Percentiles rank a stretch among this genome's conserved stretches.
Conservation (phyloP, 2,797 vertebrate genomes). For the Cygnus olor region DNA sequence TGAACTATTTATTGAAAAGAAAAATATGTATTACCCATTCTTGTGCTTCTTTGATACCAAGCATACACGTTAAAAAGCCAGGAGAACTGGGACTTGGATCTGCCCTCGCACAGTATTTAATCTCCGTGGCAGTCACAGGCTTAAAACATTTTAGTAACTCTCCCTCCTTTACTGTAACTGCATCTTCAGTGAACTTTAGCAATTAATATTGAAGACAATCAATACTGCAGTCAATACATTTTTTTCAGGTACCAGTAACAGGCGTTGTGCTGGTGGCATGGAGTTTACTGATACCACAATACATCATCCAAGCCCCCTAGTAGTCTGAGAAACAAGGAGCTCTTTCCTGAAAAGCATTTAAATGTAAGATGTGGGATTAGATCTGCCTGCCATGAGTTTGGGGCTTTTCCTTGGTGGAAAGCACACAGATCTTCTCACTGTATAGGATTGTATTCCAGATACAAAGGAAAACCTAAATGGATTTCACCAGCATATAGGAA, state of each 20-base stretch:
- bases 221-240: not conserved
- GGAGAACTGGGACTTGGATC: not conserved
- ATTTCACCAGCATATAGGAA: not conserved
- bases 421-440: not conserved
- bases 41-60: not conserved
- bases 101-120: not conserved
- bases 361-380: not conserved
- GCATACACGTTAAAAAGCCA: not conserved
- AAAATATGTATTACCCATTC: not conserved
- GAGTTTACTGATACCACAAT: not conserved
- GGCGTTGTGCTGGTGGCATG: not conserved
- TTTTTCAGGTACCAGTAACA: not conserved
- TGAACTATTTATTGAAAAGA: not conserved
- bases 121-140: not conserved
- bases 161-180: not conserved
- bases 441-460: not conserved
- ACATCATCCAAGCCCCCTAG: not conserved
- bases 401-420: not conserved
- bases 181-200: not conserved
- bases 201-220: not conserved
- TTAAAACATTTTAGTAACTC: not conserved
- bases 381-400: not conserved
- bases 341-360: not conserved
- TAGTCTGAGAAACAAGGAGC: not conserved
- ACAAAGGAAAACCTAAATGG: not conserved